These are phyloP conservation scores for Ostrea denselamellosa DNA, from an alignment of 1,140 invertebrate genomes.

Conservation along the genomic window DNA sequence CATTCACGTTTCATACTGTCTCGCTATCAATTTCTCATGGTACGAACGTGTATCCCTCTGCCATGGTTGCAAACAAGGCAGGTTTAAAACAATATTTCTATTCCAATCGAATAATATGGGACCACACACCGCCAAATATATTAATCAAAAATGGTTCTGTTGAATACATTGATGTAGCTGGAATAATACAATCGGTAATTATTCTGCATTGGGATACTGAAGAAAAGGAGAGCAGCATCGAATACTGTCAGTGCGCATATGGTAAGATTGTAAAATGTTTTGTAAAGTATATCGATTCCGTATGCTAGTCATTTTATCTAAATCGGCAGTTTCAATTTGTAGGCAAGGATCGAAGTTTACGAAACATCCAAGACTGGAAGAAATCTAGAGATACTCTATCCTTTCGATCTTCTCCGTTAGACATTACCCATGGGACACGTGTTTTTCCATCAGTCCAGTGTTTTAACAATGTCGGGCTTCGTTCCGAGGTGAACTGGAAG, in stretches of 20 bases:
- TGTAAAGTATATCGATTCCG: not conserved
- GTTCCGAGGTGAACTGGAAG: not conserved
- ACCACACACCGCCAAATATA: conserved; percentile 55
- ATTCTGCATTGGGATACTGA: conserved; percentile 45
- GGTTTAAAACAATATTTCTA: conserved; percentile 48
- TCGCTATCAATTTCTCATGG: conserved; percentile 51
- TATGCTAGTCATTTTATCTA: no score
- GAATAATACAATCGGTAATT: not conserved
- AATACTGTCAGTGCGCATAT: conserved; percentile 46
- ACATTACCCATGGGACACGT: not conserved
- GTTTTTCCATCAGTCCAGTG: conserved; percentile 19
- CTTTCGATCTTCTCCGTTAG: not conserved
- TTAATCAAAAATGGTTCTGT: conserved; percentile 17
- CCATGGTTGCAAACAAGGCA: conserved; percentile 51
- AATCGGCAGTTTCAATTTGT: not conserved
- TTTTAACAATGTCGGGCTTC: conserved; percentile 39
- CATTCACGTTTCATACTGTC: conserved; percentile 43
- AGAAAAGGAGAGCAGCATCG: conserved; percentile 55
- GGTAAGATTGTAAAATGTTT: conserved; percentile 29
- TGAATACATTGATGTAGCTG: conserved; percentile 29
- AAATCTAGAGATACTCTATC: not conserved
- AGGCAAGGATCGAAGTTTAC: not conserved
- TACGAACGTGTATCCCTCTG: conserved; percentile 44
- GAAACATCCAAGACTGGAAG: not conserved
- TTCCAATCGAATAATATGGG: conserved; percentile 49